A percentile compares a stretch with the other conserved stretches of the same genome.
These are phyloP conservation scores for Deroplatys truncata DNA, from an alignment of 2,888 invertebrate genomes.

Conservation along the genomic window DNA sequence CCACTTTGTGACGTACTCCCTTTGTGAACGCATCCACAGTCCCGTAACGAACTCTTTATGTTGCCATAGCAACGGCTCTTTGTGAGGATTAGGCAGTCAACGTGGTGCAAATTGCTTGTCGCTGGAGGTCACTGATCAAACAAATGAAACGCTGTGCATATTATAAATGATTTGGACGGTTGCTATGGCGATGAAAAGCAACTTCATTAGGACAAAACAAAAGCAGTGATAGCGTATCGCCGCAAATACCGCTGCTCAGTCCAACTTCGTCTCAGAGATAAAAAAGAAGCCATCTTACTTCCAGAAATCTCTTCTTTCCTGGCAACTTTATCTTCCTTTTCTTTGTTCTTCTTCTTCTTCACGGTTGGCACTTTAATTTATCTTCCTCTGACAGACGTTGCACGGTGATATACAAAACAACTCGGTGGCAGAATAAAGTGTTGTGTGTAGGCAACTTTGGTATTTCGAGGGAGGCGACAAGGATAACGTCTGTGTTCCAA, in stretches of 20 bases:
- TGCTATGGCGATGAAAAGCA: neutral
- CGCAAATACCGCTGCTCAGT: too few relatives aligned
- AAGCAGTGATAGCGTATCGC: neutral
- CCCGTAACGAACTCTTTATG: neutral
- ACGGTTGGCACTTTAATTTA: neutral
- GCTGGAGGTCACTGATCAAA: neutral
- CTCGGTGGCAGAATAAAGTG: too few relatives aligned
- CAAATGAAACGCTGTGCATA: neutral
- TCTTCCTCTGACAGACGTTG: neutral
- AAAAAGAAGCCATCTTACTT: neutral
- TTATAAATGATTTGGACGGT: neutral
- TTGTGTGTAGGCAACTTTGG: too few relatives aligned
- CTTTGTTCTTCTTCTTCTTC: neutral
- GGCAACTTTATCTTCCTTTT: neutral
- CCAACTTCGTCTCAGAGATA: neutral
- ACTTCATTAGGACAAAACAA: neutral
- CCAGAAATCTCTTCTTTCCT: neutral
- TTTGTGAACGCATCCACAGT: neutral
- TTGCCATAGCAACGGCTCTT: neutral
- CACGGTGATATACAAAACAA: too few relatives aligned
- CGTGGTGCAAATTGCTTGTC: neutral
- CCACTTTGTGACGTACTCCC: neutral
- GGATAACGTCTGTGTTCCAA: too few relatives aligned
- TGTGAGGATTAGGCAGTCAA: neutral
- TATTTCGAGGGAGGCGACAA: too few relatives aligned